Evolutionary conservation across 2,797 vertebrate species (phyloP), one percentile per base, ranked within the genome.

Genomic region (Poecilia picta): DNA sequence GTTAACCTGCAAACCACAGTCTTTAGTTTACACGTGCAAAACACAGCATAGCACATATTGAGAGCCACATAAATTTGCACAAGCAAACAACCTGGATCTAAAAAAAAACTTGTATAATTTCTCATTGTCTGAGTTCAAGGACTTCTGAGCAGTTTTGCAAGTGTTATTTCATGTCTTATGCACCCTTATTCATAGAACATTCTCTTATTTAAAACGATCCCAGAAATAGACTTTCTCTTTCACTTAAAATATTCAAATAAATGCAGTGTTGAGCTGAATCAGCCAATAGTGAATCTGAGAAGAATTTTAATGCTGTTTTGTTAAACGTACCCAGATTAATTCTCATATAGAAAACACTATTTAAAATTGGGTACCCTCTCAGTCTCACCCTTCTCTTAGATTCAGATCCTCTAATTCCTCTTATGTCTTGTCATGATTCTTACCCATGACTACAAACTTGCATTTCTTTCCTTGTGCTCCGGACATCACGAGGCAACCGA

Each of bases 401-500:
- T 62, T 33, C 7, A 62, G 1, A 33, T 66, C 18, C 8, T 66
- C 15, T 36, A 10, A 23, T 66, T 39, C 62, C 62, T 39, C 7
- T 64, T 33, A 36, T 31, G 20, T 20, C 59, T 20, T 20, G 31
- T 53, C n/a, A 1, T 13, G 28, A 75, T 73, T 77, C 78, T 77
- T 25, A 76, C 72, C 15, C 72, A 82, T 64, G 73, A 89, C 87
- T 85, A 88, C 77, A 47, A 85, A 78, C 82, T 86, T 88, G 71
- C 75, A 75, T 64, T 16, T 64, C 49, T 25, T 13, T 20, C 20
- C 11, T 72, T 74, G 43, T 62, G 8, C 64, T 41, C 53, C 49
- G n/a, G 20, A 53, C 80, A 72, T 87, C 85, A 87, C 45, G 20
- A 81, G 86, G 84, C 83, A 41, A 49, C 25, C 25, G 13, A n/a